These are phyloP conservation scores for Melinaea menophilus DNA, from an alignment of 2,888 invertebrate genomes.

Conservation along the genomic window DNA sequence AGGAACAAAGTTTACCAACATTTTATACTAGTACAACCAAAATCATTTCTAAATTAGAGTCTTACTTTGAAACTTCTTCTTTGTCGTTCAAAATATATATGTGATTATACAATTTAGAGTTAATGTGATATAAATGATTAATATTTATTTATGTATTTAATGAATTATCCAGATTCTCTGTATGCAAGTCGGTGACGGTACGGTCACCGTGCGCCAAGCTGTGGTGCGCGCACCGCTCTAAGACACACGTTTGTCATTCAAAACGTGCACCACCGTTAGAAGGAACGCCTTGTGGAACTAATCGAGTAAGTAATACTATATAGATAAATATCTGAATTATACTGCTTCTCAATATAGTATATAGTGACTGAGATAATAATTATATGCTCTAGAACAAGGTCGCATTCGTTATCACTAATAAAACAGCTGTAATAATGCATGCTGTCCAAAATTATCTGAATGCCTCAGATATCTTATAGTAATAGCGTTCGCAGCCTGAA, in stretches of 20 bases:
- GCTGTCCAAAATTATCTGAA: too few relatives aligned
- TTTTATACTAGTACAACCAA: too few relatives aligned
- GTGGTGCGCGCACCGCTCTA: constrained; percentile 83
- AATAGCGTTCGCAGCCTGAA: too few relatives aligned
- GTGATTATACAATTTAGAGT: too few relatives aligned
- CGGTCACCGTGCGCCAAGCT: constrained; percentile 81
- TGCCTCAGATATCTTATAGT: too few relatives aligned
- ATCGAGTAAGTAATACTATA: constrained; percentile 74
- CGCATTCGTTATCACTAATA: too few relatives aligned
- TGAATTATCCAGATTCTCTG: constrained; percentile 70
- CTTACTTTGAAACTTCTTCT: constrained; percentile 39
- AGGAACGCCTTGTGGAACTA: constrained; percentile 84
- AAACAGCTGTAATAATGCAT: too few relatives aligned
- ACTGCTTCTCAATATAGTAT: too few relatives aligned
- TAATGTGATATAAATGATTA: too few relatives aligned
- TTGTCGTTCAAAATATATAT: too few relatives aligned
- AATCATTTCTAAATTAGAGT: constrained; percentile 62
- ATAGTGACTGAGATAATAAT: background rate
- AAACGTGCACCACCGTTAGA: constrained; percentile 88
- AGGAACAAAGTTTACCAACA: too few relatives aligned
- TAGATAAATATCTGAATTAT: background rate
- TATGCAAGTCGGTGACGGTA: constrained; percentile 74
- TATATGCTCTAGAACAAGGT: too few relatives aligned
- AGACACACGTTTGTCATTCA: constrained; percentile 83
- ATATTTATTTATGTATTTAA: constrained; percentile 34